Conservation (phyloP, 2,888 invertebrate genomes). For the Gerris lacustris region DNA sequence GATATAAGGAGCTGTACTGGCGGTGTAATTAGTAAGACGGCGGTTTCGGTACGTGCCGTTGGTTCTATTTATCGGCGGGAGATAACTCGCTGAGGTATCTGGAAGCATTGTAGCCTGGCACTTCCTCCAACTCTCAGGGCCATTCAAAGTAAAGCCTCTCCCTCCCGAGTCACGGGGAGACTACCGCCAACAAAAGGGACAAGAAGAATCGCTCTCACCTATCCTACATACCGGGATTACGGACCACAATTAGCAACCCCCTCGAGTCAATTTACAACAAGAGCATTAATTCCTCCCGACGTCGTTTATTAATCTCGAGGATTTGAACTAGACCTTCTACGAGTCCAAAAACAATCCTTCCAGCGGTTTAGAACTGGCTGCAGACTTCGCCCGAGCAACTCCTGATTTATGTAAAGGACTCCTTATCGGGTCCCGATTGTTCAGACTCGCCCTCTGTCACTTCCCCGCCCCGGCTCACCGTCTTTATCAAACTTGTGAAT, state of each 20-base stretch:
- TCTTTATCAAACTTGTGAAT: slow-evolving; percentile 5
- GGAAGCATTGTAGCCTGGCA: background rate
- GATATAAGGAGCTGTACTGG: too few relatives aligned
- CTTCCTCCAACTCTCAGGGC: background rate
- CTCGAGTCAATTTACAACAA: background rate
- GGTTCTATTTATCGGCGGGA: background rate
- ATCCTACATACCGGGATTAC: background rate
- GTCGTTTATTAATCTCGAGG: background rate
- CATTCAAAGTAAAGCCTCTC: too few relatives aligned
- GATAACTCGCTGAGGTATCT: too few relatives aligned
- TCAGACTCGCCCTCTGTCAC: background rate
- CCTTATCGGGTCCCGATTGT: background rate
- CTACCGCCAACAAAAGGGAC: background rate
- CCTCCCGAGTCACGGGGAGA: too few relatives aligned
- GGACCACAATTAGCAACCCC: background rate
- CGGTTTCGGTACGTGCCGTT: background rate
- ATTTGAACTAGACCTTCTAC: background rate
- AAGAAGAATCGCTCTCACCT: background rate
- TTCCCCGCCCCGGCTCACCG: background rate
- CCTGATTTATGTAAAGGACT: slow-evolving; percentile 5
- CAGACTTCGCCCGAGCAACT: background rate
- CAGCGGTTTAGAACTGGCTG: background rate
- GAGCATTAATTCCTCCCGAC: background rate
- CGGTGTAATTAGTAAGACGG: too few relatives aligned
- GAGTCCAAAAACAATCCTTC: background rate